These are phyloP conservation scores for Dendroctonus valens DNA, from an alignment of 1,140 invertebrate species.

Conservation along the genomic window DNA sequence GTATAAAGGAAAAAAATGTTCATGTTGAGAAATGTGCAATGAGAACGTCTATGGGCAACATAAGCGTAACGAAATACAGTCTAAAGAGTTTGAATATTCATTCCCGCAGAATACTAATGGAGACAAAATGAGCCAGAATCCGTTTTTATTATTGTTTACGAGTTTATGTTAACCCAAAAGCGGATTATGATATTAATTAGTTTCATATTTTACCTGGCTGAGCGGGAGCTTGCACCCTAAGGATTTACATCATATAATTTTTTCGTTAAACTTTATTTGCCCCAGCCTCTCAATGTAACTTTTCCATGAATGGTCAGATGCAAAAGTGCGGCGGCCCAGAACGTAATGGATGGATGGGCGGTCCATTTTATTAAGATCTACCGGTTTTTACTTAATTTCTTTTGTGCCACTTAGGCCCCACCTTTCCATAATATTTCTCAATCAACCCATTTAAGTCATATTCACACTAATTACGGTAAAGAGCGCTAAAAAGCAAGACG, in stretches of 20 bases:
- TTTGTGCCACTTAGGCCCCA: conserved; percentile 5
- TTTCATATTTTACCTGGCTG: background rate
- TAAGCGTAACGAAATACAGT: conserved; percentile 3
- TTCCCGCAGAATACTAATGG: conserved; percentile 8
- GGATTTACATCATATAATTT: too few relatives aligned
- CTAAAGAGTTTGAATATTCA: conserved; percentile 19
- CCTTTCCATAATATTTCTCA: conserved; percentile 24
- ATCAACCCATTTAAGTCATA: conserved; percentile 30
- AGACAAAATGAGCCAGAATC: conserved; percentile 3
- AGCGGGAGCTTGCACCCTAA: too few relatives aligned
- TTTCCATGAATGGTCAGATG: too few relatives aligned
- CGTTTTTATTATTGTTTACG: conserved; percentile 17
- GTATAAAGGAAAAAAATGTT: too few relatives aligned
- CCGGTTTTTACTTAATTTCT: conserved; percentile 22
- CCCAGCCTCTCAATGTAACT: too few relatives aligned
- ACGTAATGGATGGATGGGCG: background rate
- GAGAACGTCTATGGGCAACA: background rate
- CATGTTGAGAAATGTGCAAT: too few relatives aligned
- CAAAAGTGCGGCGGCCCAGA: too few relatives aligned
- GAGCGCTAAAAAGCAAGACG: conserved; percentile 33
- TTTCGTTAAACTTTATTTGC: too few relatives aligned
- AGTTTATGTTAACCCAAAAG: background rate
- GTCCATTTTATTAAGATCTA: conserved; percentile 11
- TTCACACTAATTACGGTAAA: conserved; percentile 30
- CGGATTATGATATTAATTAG: conserved; percentile 5